These are phyloP conservation scores for Druceiella hillmani DNA, from an alignment of 2,888 invertebrate species.

Conservation along the genomic window DNA sequence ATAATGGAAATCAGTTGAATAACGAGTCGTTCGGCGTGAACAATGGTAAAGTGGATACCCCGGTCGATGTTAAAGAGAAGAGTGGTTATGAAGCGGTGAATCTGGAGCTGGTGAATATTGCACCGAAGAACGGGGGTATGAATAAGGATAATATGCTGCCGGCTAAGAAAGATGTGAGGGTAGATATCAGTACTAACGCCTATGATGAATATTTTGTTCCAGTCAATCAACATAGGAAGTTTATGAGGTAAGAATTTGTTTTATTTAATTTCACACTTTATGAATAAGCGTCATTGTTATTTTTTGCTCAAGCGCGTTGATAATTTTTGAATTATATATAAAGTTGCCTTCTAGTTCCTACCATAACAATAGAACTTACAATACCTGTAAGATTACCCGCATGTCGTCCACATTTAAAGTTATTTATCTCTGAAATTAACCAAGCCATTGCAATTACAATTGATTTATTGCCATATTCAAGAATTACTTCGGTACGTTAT, in stretches of 20 bases:
- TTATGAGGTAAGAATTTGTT: conserved; percentile 64
- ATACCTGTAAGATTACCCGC: too few relatives aligned
- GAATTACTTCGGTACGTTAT: too few relatives aligned
- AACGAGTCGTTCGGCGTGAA: conserved; percentile 7
- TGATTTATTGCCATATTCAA: too few relatives aligned
- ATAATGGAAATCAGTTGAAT: conserved; percentile 7
- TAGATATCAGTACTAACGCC: conserved; percentile 62
- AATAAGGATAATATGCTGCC: conserved; percentile 44
- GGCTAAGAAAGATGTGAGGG: conserved; percentile 59
- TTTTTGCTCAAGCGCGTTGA: too few relatives aligned
- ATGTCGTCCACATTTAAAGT: too few relatives aligned
- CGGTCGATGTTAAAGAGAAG: conserved; percentile 32
- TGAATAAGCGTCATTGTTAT: conserved; percentile 8
- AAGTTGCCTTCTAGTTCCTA: too few relatives aligned
- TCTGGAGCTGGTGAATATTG: conserved; percentile 72
- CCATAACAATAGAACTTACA: too few relatives aligned
- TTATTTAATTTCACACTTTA: conserved; percentile 4
- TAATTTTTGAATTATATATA: too few relatives aligned
- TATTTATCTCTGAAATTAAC: too few relatives aligned
- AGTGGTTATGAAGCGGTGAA: conserved; percentile 65
- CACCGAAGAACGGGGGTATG: conserved; percentile 51
- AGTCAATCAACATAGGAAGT: conserved; percentile 79
- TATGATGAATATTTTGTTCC: conserved; percentile 83
- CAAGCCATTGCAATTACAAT: too few relatives aligned
- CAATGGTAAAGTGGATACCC: conserved; percentile 28